A percentile compares a stretch with the other conserved stretches of the same genome.
Conservation (phyloP, 2,888 invertebrate genomes). For the Apodemia hepburni region DNA sequence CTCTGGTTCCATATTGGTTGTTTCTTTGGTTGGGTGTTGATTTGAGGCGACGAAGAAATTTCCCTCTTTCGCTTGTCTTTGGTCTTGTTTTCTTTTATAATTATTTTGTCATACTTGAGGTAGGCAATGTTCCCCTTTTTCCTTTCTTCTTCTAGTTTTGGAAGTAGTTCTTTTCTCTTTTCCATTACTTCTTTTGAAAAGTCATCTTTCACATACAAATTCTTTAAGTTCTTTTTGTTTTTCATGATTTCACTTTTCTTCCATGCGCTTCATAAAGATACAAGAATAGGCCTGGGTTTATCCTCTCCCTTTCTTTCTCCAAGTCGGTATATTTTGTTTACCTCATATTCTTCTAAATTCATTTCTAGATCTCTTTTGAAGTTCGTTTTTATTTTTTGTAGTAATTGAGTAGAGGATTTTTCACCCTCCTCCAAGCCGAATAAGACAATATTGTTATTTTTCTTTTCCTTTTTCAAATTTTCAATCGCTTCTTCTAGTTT, state of each 20-base stretch:
- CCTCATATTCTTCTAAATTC: slow-evolving; percentile 11
- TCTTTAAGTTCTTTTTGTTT: slow-evolving; percentile 18
- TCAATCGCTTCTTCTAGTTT: slow-evolving; percentile 23
- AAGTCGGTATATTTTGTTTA: slow-evolving; percentile 19
- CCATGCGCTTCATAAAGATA: slow-evolving; percentile 21
- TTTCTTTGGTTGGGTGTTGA: not conserved
- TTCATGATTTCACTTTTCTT: slow-evolving; percentile 23
- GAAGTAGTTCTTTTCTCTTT: not conserved
- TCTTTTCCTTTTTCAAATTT: slow-evolving; percentile 25
- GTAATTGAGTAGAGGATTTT: slow-evolving; percentile 17
- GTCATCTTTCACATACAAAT: slow-evolving; percentile 8
- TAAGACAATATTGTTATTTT: slow-evolving; percentile 23
- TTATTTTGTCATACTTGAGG: not conserved
- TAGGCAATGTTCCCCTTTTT: not conserved
- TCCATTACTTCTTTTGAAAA: slow-evolving; percentile 1
- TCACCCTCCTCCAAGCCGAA: slow-evolving; percentile 23
- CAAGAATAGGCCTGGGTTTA: slow-evolving; percentile 22
- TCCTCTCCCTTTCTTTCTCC: slow-evolving; percentile 14
- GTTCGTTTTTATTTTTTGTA: slow-evolving; percentile 10
- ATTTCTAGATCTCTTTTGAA: slow-evolving; percentile 20
- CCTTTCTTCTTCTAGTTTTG: not conserved
- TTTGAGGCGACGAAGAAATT: not conserved
- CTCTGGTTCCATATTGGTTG: not conserved
- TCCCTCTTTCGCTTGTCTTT: not conserved
- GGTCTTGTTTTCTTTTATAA: not conserved